Conservation (phyloP, 2,797 vertebrate species). For the Amblyopsis hoosieri region DNA sequence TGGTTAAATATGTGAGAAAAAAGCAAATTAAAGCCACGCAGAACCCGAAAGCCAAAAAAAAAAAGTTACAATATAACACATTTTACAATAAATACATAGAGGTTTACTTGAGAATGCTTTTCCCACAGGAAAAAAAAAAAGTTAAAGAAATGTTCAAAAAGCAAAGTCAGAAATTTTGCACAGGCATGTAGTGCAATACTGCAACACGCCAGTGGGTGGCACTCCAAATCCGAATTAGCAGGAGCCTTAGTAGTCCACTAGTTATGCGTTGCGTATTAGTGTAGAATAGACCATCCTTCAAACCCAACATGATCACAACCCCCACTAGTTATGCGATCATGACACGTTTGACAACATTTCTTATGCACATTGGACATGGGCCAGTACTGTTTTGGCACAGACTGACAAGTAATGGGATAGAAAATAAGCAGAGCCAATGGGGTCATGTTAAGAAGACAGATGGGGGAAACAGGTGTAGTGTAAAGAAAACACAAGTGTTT, state of each 20-base stretch:
- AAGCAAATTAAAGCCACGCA: conserved; percentile 77
- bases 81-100: conserved; percentile 58
- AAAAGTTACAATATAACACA: conserved; percentile 12
- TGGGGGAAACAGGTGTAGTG: conserved; percentile 4
- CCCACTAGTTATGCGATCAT: conserved; percentile 2
- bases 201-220: conserved; percentile 68
- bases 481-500: not conserved
- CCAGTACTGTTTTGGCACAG: conserved; percentile 1
- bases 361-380: not conserved
- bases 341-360: conserved; percentile 3
- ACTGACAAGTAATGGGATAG: not conserved
- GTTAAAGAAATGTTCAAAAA: conserved; percentile 12
- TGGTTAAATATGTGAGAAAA: conserved; percentile 57
- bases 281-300: conserved; percentile 7
- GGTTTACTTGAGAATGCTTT: conserved; percentile 37
- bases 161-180: conserved; percentile 1
- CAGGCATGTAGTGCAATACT: conserved; percentile 54
- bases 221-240: conserved; percentile 39
- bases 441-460: not conserved
- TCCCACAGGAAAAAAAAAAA: conserved; percentile 36
- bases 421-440: not conserved
- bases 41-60: conserved; percentile 50
- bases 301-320: not conserved
- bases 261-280: conserved; percentile 10
- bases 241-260: not conserved